Evolutionary conservation across 1,140 invertebrate genomes (phyloP), one percentile per base, ranked within the genome.

Genomic region (Scaptomyza graminum): DNA sequence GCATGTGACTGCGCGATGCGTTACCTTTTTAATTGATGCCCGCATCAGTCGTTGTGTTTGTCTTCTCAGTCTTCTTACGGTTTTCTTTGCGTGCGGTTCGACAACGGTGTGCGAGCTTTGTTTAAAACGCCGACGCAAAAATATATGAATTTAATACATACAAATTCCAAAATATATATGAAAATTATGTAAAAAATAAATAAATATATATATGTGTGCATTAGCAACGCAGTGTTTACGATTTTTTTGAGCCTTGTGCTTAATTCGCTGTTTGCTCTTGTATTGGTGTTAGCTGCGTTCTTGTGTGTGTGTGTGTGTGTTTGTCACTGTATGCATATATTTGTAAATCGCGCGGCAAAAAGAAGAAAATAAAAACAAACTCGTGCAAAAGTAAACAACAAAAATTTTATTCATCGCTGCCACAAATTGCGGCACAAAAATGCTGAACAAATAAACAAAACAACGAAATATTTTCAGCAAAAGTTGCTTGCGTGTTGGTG

Each of bases 271-370:
- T 59, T 67, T 31, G 49, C 50, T 15, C 43, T 12, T 47, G 63
- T 62, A 28, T 62, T 74, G 50, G 64, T 69, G 70, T 44, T 72
- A 67, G 44, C 25, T 68, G 63, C 49, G 37, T 54, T 56, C 39
- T 60, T 15, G 6, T 39, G 49, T 15, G 22, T 39, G 6, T 50
- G 50, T 44, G 46, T 56, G 51, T 44, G 49, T 15, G 22, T 39
- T 4, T 50, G 51, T 44, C 39, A 51, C 44, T 44, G 62, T 57
- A 12, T 18, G 55, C 16, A 52, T 6, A 46, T 71, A 61, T 73
- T 73, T 73, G 69, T 69, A 68, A 73, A 62, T 68, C 65, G 65
- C 65, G 70, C 65, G 65, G 65, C 65, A 73, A 68, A 69, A 44
- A 41, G 6, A 54, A 18, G 28, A 22, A 31, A 47, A 60, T 54